These are phyloP conservation scores for Amiota mariae DNA, from an alignment of 2,888 invertebrate species.

Conservation along the genomic window DNA sequence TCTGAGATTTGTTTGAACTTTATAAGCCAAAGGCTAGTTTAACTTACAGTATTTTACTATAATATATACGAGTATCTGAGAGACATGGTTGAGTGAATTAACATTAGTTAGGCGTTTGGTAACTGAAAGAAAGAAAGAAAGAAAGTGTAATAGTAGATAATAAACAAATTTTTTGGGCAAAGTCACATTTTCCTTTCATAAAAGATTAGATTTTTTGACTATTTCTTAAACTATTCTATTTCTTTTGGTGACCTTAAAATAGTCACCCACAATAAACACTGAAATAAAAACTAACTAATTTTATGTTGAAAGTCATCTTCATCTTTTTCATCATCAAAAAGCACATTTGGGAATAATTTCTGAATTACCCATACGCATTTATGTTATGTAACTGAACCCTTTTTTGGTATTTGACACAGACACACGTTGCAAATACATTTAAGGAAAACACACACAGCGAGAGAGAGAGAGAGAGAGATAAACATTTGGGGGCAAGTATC, in stretches of 20 bases:
- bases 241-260: too few species aligned
- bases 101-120: too few species aligned
- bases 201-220: not conserved
- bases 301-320: not conserved
- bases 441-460: too few species aligned
- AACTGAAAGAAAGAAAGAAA: too few species aligned
- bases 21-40: not conserved
- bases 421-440: too few species aligned
- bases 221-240: too few species aligned
- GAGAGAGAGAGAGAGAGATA: too few species aligned
- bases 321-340: not conserved
- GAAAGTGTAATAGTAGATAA: too few species aligned
- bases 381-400: too few species aligned
- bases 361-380: not conserved
- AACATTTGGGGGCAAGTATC: not conserved
- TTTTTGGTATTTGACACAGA: too few species aligned
- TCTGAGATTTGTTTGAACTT: not conserved
- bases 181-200: not conserved
- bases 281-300: slow-evolving; percentile 22
- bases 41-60: not conserved
- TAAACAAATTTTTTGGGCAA: not conserved
- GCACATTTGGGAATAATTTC: slow-evolving; percentile 23
- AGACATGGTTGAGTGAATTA: too few species aligned
- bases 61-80: not conserved
- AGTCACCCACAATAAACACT: slow-evolving; percentile 16